These are phyloP conservation scores for Drosophila takahashii DNA, from an alignment of 1,140 invertebrate species.

Conservation along the genomic window DNA sequence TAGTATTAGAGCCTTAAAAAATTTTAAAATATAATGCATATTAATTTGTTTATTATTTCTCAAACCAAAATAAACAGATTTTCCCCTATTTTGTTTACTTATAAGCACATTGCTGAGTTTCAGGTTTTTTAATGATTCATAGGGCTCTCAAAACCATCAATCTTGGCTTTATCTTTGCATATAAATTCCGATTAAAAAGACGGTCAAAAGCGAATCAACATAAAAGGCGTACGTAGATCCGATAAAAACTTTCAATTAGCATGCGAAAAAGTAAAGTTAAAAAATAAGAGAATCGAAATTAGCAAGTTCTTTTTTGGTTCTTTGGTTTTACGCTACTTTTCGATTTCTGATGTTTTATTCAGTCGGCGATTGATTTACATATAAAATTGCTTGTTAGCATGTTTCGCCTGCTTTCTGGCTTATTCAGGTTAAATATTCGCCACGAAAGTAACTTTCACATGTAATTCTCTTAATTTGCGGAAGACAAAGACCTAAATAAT, in stretches of 20 bases:
- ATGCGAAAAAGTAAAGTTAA: slow-evolving; percentile 39
- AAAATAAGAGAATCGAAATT: slow-evolving; percentile 35
- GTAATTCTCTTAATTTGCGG: slow-evolving; percentile 26
- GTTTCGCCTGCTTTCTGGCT: slow-evolving; percentile 35
- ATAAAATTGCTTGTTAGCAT: slow-evolving; percentile 72
- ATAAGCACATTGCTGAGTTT: slow-evolving; percentile 39
- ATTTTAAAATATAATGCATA: slow-evolving; percentile 17
- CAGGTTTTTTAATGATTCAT: slow-evolving; percentile 53
- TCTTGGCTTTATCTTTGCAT: slow-evolving; percentile 51
- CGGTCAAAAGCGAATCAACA: slow-evolving; percentile 15
- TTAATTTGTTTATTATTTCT: slow-evolving; percentile 14
- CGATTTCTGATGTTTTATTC: slow-evolving; percentile 69
- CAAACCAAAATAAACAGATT: slow-evolving; percentile 8
- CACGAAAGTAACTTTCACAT: slow-evolving; percentile 49
- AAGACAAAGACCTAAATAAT: background rate
- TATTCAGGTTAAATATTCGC: slow-evolving; percentile 38
- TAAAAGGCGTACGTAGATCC: slow-evolving; percentile 34
- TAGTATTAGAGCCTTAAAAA: slow-evolving; percentile 26
- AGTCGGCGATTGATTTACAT: slow-evolving; percentile 65
- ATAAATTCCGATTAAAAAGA: slow-evolving; percentile 54
- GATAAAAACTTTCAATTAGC: slow-evolving; percentile 53
- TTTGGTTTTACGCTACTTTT: slow-evolving; percentile 1
- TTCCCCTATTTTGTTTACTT: slow-evolving; percentile 39
- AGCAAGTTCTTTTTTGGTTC: slow-evolving; percentile 10
- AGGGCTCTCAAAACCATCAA: slow-evolving; percentile 40